phyloP scores from a whole-genome alignment of 2,797 vertebrate species.

The Anolis apletophallus region DNA sequence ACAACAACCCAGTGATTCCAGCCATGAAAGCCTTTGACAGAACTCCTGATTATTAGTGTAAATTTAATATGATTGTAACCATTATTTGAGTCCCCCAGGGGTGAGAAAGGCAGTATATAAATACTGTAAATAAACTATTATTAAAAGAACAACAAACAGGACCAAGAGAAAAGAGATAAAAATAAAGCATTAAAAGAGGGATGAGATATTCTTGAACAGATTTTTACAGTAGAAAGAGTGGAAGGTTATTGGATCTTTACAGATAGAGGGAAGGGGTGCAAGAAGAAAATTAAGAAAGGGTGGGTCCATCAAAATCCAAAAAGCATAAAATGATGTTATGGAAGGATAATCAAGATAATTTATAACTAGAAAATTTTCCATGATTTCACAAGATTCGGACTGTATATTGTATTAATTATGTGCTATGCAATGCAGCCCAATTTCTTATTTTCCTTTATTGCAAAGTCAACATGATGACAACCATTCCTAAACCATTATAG shows the following conservation, averaged over 20 bases:
- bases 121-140: too few species aligned
- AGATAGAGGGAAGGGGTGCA: background rate
- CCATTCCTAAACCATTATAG: too few species aligned
- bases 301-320: background rate
- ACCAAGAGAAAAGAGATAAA: background rate
- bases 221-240: background rate
- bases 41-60: background rate
- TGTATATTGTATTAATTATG: too few species aligned
- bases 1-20: too few species aligned
- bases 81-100: too few species aligned
- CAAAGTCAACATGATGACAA: background rate
- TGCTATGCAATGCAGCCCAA: rapidly evolving
- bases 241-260: background rate
- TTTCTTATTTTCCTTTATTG: background rate
- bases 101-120: too few species aligned
- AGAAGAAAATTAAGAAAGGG: background rate
- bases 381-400: background rate
- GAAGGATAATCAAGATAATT: background rate
- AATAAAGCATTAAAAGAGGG: background rate
- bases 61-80: background rate
- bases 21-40: too few species aligned
- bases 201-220: background rate
- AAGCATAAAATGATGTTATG: background rate
- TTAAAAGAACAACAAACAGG: background rate
- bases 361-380: background rate